Base-by-base conservation (phyloP, 2,888 invertebrate species). In the Phlogophora meticulosa region DNA sequence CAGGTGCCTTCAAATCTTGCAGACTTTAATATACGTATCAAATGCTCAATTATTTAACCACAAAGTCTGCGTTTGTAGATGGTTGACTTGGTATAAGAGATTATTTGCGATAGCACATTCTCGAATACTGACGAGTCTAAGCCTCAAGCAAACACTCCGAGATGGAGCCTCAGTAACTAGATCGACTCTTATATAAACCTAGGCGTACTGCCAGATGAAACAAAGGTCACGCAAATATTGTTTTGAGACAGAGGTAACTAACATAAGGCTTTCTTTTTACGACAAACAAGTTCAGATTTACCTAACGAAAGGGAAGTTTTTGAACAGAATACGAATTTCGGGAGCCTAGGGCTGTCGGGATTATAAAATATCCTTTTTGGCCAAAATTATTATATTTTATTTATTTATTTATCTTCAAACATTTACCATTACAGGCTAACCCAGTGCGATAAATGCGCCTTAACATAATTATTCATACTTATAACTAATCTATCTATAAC, bases 141-240 rank as follows among this genome's bases (percentile, higher is more conserved):
- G 56, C 40, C 65, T 64, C 49, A 67, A 61, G 48, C 60, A 81
- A 81, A 79, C 65, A 81, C 59, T 40, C 36, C 28, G 60, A 70
- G 62, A 67, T 74, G 73, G 70, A 70, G 64, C 55, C 63, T 59
- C 42, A 52, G 61, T 60, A 69, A 62, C 75, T 57, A 72, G 57
- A 72, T 70, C 32, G 61, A 58, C 45, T 71, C 53, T 57, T 70
- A 46, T 51, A 69, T 78, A 72, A 78, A 67, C 34, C 56, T 63
- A 72, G 66, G 65, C 71, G 57, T 38, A 51, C 28, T 72, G 51
- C 65, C 62, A 67, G 69, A 66, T 45, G 48, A 64, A 72, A 66
- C 63, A 69, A 75, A 75, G 58, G 75, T 64, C 68, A 69, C 59
- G 38, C 56, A 81, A 78, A 81, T 81, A 81, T 68, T 76, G 60